Base-by-base conservation (phyloP, 2,113 vertebrate genomes). In the Ardeotis arabs region DNA sequence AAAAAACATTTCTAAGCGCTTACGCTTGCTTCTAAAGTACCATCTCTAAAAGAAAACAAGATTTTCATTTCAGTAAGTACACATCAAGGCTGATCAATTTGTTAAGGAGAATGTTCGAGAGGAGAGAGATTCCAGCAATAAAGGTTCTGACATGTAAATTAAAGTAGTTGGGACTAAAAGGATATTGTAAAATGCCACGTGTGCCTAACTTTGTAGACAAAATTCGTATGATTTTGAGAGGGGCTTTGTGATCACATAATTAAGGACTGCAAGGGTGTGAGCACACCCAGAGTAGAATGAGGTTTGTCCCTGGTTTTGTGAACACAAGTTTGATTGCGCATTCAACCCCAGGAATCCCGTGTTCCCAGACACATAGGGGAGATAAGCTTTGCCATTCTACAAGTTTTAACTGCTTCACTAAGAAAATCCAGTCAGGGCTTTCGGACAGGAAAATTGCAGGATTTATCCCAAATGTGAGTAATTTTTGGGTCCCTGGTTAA, bases 331-430 rank as follows among this genome's bases (percentile, higher is more conserved):
- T 47, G 68, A 11, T 14, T 22, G 44, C 41, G n/a, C 25, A 28
- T 0, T 0, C 28, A 66, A 16, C 20, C n/a, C 44, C 53, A 69
- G 44, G 64, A 76, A 29, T 28, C 14, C 14, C 0, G 0, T 41
- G 23, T 6, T 88, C 64, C 47, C 0, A 0, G 52, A 69, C 31
- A 50, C 47, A 47, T 0, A 31, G 44, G 62, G 33, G 45, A 56
- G 44, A 84, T 49, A 72, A 70, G 6, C 37, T 72, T 79, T 1
- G 1, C 27, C 2, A 1, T 49, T 64, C 11, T 5, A 3, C 5
- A 33, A 62, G 9, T 29, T 80, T 82, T 49, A 84, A 24, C 28
- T 20, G 15, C 68, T 95, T 72, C n/a, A 12, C 28, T 50, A 60
- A 74, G 52, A 62, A 89, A 90, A 93, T 25, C 35, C 64, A 59